Base-by-base conservation (phyloP, 2,113 vertebrate species). In the Podarcis muralis region DNA sequence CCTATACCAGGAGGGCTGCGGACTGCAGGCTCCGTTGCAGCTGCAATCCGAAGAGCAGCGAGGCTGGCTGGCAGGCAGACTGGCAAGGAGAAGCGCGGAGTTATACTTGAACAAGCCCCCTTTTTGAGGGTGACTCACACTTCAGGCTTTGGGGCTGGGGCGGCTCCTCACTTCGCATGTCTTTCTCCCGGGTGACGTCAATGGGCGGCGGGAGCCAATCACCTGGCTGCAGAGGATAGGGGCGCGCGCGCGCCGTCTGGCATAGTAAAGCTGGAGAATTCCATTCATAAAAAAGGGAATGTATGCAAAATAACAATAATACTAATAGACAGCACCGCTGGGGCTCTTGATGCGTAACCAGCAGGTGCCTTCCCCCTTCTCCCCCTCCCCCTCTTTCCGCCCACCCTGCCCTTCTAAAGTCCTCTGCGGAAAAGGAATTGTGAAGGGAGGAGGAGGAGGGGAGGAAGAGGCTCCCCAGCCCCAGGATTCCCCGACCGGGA, bases 271-370 rank as follows among this genome's bases (percentile, higher is more conserved):
- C 82, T 89, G 94, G 94, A 86, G 94, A 93, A 69, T 93, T 94
- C 90, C 96, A 96, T 96, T 96, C 96, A 96, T 96, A 96, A 95
- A 89, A 71, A 5, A 1, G 25, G 37, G 4, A 11, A 59, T 18
- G 13, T 1, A 23, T 3, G 66, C 37, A 9, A 40, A 30, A 16
- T 7, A 32, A 2, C 18, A 62, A 22, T 1, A 43, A 7, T 4
- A 0, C 27, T 1, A 6, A 0, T 16, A 5, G 2, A 9, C 16
- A 6, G 6, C 35, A 9, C 37, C 1, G 43, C 77, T 57, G 77
- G 40, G 30, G 43, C 43, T 32, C 30, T 40, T 18, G 77, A n/a
- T 5, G 86, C 27, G 65, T 32, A 11, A 11, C 30, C 77, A 32
- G 12, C n/a, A 16, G 43, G 27, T 66, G 15, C 72, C 12, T 37